Evolutionary conservation across 2,888 invertebrate genomes (phyloP).

Genomic region (Toxonevra muliebris): DNA sequence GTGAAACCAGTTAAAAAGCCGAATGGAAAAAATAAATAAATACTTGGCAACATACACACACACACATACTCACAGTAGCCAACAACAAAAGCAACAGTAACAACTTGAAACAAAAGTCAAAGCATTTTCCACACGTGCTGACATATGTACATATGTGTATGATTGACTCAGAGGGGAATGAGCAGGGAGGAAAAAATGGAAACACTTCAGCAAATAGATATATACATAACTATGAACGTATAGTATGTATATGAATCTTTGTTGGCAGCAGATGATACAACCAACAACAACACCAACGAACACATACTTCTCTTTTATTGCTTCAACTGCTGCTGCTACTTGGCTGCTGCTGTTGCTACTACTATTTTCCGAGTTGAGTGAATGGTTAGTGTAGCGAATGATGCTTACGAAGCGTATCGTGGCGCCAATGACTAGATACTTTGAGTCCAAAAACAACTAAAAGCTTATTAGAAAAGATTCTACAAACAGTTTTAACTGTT

Average conservation of each 20-base stretch:
- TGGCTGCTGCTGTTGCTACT: no score
- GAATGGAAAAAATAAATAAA: conserved; percentile 41
- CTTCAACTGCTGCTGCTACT: no score
- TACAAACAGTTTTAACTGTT: no score
- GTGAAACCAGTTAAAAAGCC: conserved; percentile 19
- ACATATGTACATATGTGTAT: no score
- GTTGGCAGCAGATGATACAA: no score
- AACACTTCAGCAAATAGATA: conserved; percentile 56
- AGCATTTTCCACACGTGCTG: conserved; percentile 18
- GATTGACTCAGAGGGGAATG: conserved; percentile 49
- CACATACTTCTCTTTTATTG: no score
- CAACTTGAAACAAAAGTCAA: conserved; percentile 44
- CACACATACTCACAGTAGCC: background rate
- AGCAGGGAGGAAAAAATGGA: conserved; percentile 52
- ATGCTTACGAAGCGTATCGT: conserved; percentile 41
- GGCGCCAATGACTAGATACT: conserved; percentile 40
- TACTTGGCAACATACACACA: background rate
- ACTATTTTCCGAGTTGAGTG: no score
- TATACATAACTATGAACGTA: conserved; percentile 20
- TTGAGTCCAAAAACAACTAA: no score
- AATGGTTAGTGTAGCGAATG: background rate
- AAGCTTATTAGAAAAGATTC: no score
- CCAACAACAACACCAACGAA: no score
- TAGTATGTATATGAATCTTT: background rate
- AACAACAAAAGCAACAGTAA: conserved; percentile 9